Percentiles rank a stretch among this genome's conserved stretches.
These are phyloP conservation scores for Gulo gulo DNA, from an alignment of 2,113 vertebrate genomes.

Conservation along the genomic window DNA sequence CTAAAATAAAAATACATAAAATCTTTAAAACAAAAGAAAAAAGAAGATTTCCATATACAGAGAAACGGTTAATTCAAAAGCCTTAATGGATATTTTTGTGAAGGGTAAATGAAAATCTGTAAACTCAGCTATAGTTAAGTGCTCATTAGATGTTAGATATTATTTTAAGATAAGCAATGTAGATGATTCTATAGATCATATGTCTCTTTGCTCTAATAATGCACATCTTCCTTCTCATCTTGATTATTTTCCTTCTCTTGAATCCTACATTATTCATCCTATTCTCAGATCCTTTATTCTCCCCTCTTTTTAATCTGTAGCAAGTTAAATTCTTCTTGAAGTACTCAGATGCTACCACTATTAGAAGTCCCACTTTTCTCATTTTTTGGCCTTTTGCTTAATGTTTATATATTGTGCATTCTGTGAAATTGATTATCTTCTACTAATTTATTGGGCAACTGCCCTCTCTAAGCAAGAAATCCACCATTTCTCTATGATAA, in stretches of 20 bases:
- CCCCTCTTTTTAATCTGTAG: neutral
- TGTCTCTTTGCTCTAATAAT: neutral
- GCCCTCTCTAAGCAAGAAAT: neutral
- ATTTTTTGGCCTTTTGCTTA: neutral
- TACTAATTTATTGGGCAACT: neutral
- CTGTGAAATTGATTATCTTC: neutral
- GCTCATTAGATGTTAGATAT: neutral
- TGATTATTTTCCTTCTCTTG: neutral
- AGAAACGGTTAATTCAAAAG: neutral
- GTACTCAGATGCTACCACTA: neutral
- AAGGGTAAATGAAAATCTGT: conserved; percentile 16
- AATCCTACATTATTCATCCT: neutral
- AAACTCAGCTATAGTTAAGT: neutral
- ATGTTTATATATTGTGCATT: neutral
- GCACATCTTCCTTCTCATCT: neutral
- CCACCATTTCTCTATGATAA: neutral
- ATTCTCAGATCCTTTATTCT: neutral
- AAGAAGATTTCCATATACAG: neutral
- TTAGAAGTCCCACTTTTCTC: neutral
- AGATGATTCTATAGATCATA: neutral
- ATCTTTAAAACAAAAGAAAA: neutral
- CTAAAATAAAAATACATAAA: neutral
- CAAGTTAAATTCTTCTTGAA: neutral
- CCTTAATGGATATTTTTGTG: neutral
- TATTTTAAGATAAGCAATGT: neutral